These are phyloP conservation scores for Eublepharis macularius DNA, from an alignment of 2,113 vertebrate species.

Conservation along the genomic window DNA sequence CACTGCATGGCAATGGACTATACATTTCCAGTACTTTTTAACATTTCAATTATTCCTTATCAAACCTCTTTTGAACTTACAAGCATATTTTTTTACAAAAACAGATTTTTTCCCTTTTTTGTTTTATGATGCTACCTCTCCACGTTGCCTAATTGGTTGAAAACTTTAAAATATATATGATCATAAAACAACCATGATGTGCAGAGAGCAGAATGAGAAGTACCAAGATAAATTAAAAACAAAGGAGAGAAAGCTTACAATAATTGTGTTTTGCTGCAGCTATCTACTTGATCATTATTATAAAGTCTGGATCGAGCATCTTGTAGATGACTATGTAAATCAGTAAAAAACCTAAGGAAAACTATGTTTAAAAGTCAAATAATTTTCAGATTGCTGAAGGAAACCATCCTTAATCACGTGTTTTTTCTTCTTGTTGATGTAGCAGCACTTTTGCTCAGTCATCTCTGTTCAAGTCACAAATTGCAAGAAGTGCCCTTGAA, in stretches of 20 bases:
- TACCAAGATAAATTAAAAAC: background rate
- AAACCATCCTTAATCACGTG: background rate
- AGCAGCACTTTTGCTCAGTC: no score
- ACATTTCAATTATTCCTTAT: background rate
- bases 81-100: background rate
- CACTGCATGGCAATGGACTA: no score
- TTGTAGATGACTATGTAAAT: background rate
- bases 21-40: no score
- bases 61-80: background rate
- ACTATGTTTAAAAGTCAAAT: background rate
- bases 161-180: slow-evolving; percentile 2
- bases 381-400: background rate
- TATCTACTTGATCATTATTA: background rate
- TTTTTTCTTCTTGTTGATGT: no score
- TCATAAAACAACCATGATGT: background rate
- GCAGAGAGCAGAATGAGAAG: background rate
- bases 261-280: background rate
- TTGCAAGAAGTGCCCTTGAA: no score
- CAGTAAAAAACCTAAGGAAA: background rate
- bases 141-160: background rate
- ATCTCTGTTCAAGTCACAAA: no score
- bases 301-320: background rate
- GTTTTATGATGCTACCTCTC: background rate
- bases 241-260: background rate
- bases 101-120: background rate